phyloP scores from a whole-genome alignment of 2,113 vertebrate genomes.

The Saguinus imperator region DNA sequence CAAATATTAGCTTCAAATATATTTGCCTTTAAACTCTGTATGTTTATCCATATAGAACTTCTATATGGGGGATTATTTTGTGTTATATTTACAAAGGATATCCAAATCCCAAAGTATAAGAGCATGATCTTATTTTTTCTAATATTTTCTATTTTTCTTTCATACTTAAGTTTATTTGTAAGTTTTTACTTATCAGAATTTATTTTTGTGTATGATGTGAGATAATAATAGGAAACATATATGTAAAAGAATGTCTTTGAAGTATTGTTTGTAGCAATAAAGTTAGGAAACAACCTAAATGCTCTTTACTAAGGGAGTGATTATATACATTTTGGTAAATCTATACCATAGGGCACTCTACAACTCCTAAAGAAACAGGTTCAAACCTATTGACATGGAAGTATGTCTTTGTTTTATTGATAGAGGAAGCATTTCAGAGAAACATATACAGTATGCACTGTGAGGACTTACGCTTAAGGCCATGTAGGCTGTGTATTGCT shows the following conservation, averaged over 20 bases:
- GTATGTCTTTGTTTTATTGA: background rate
- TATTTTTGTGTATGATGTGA: background rate
- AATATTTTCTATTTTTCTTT: conserved; percentile 1
- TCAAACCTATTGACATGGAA: background rate
- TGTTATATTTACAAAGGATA: background rate
- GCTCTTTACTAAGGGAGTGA: background rate
- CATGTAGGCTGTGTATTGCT: background rate
- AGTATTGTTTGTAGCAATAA: background rate
- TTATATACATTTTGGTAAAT: background rate
- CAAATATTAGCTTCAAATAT: conserved; percentile 44
- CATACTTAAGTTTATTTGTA: background rate
- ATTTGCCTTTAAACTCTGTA: conserved; percentile 30
- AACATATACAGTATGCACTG: background rate
- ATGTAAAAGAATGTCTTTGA: background rate
- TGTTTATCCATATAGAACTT: background rate
- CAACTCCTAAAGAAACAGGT: background rate
- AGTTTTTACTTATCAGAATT: background rate
- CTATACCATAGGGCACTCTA: background rate
- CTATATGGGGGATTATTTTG: background rate
- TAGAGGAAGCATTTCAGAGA: background rate
- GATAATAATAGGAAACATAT: background rate
- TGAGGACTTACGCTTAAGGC: background rate
- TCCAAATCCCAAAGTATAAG: background rate
- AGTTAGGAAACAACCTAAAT: background rate
- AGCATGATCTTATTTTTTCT: background rate